Base-by-base conservation (phyloP, 2,113 vertebrate species). In the Sturnira hondurensis region DNA sequence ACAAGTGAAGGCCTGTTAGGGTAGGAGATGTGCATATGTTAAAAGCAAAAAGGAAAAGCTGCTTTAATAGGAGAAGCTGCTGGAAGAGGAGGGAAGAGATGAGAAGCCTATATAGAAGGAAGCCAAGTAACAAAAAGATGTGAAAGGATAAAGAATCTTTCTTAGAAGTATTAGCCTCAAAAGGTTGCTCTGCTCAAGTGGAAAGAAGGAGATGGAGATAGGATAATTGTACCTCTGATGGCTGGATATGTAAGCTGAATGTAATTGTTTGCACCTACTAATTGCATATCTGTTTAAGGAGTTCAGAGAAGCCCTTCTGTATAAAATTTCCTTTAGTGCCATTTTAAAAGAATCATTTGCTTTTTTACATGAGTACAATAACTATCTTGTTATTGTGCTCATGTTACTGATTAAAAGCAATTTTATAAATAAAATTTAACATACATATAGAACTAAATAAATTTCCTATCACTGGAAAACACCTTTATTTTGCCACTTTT, bases 381-480 rank as follows among this genome's bases (percentile, higher is more conserved):
- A 70, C 74, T 86, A 68, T 67, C 81, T 70, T 85, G 16, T 85
- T 92, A 33, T n/a, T n/a, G n/a, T n/a, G n/a, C n/a, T n/a, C n/a
- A n/a, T n/a, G n/a, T 85, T 82, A 86, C 24, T 71, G 41, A 81
- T 95, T 91, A 90, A 71, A 63, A 45, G 15, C 82, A 65, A 78
- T 82, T 77, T 93, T 89, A 52, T 89, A 82, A 84, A 83, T 95
- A 89, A 89, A 65, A 61, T 83, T 92, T 74, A 73, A 45, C 45
- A 73, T 19, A 41, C 28, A 24, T 33, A 24, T 74, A 94, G 24
- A 31, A 20, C 38, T 43, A 65, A 65, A 70, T 70, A 38, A 7
- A 77, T 78, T 94, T 91, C 24, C 50, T 54, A 19, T 52, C 8
- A 54, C 33, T 47, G 38, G 3, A 77, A 95, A 96, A 13, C 7